Base-by-base conservation (phyloP, 30 jellyfish, hydroid and myxozoan species). In the Cassiopea xamachana region DNA sequence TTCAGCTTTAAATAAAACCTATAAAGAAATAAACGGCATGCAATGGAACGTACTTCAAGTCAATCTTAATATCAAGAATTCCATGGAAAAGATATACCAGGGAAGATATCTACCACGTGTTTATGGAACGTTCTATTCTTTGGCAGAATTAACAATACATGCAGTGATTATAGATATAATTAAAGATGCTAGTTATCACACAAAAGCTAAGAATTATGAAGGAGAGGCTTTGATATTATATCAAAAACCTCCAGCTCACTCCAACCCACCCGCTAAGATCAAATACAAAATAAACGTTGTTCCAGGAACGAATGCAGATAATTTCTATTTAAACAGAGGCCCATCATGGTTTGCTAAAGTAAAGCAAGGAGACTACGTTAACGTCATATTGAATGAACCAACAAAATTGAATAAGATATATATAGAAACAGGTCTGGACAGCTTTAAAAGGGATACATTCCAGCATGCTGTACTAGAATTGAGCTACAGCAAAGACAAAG, bases 21-120 rank as follows among this genome's bases (percentile, higher is more conserved):
- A 46, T 50, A 58, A 79, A 43, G 87, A 88, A 69, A 79, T 88
- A 15, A 46, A 88, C 46, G 71, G 10, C 17, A 78, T 88, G 87
- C 68, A 47, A 44, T 70, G 80, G 60, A 67, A 61, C 17, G 69
- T 89, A 13, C 49, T 88, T 10, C 73, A 88, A 47, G 68, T 79
- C 19, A 73, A 78, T 18, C 82, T 88, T 44, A 48, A n/a, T 6
- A 39, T 19, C 13, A 83, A n/a, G 48, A 48, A 51, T 18, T 48
- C 51, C 12, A 17, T 82, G 58, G 72, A 75, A 1, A 82, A 43
- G 16, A 64, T 88, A 1, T 88, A 77, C 75, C 74, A 79, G 6
- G 90, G 87, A 18, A 88, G 75, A 59, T 88, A 77, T 68, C 89
- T 88, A 6, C 90, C 95, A 58, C 81, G 95, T 46, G 69, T 88